These are phyloP conservation scores for Epirrhoe tristata DNA, from an alignment of 2,888 invertebrate species.

Conservation along the genomic window DNA sequence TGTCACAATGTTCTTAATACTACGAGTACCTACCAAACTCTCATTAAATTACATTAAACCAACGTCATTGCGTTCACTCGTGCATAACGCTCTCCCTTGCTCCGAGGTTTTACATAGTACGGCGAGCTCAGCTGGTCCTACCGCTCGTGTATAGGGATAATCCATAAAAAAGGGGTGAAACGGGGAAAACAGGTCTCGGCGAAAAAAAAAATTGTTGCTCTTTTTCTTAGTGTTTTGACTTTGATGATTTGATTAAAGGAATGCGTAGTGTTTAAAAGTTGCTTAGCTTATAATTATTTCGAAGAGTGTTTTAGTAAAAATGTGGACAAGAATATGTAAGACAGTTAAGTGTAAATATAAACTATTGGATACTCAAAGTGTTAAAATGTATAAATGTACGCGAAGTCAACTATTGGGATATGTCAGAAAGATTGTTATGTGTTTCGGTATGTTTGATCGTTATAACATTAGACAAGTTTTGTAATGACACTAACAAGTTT, in stretches of 20 bases:
- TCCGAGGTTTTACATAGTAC: slow-evolving; percentile 52
- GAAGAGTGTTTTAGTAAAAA: slow-evolving; percentile 40
- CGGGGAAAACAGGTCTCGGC: slow-evolving; percentile 12
- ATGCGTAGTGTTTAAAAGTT: too few relatives aligned
- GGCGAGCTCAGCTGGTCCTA: slow-evolving; percentile 39
- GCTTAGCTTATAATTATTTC: slow-evolving; percentile 4
- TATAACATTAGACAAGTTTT: background rate
- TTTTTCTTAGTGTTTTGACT: background rate
- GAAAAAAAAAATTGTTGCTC: background rate
- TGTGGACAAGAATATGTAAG: slow-evolving; percentile 65
- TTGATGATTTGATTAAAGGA: too few relatives aligned
- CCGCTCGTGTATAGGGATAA: slow-evolving; percentile 47
- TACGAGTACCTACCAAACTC: too few relatives aligned
- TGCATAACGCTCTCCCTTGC: slow-evolving; percentile 50
- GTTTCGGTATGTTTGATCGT: slow-evolving; percentile 67
- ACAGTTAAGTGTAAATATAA: slow-evolving; percentile 50
- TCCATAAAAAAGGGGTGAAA: slow-evolving; percentile 21
- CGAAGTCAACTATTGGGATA: slow-evolving; percentile 54
- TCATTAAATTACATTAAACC: background rate
- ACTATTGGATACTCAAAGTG: slow-evolving; percentile 48
- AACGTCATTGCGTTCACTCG: slow-evolving; percentile 46
- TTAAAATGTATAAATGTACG: slow-evolving; percentile 47
- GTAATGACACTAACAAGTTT: background rate
- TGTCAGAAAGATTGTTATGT: slow-evolving; percentile 56
- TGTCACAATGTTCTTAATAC: too few relatives aligned